These are phyloP conservation scores for Venustaconcha ellipsiformis DNA, from an alignment of 1,140 invertebrate genomes.

Conservation along the genomic window DNA sequence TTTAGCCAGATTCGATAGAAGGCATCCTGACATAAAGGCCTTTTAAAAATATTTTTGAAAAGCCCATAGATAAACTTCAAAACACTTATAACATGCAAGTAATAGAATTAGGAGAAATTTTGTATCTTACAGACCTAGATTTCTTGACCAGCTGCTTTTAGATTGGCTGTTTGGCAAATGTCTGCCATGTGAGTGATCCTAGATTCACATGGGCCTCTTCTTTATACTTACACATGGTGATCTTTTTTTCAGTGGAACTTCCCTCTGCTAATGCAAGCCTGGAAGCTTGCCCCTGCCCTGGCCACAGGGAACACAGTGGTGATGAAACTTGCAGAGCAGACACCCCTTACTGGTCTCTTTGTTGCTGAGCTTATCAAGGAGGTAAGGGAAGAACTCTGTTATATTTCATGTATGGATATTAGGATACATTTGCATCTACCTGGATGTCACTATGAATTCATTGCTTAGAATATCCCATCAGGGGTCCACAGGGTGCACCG, in stretches of 20 bases:
- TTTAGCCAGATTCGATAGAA: too few species aligned
- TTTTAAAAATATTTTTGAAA: too few species aligned
- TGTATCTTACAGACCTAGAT: too few species aligned
- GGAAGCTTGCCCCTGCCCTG: slow-evolving; percentile 75
- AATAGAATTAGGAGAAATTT: too few species aligned
- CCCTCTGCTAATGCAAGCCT: slow-evolving; percentile 68
- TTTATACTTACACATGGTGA: background rate
- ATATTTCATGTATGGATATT: background rate
- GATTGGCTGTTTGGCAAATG: too few species aligned
- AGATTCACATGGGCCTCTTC: too few species aligned
- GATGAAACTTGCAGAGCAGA: slow-evolving; percentile 78
- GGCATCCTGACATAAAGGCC: too few species aligned
- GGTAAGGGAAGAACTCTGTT: slow-evolving; percentile 35
- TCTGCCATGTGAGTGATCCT: too few species aligned
- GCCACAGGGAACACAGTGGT: slow-evolving; percentile 75
- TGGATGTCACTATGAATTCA: background rate
- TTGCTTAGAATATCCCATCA: background rate
- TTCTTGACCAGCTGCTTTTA: too few species aligned
- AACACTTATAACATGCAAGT: too few species aligned
- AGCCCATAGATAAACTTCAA: too few species aligned
- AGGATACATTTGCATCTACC: background rate
- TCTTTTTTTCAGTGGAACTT: slow-evolving; percentile 76
- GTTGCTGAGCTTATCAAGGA: slow-evolving; percentile 57
- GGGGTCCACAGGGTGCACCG: background rate
- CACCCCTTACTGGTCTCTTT: slow-evolving; percentile 59